Conservation (phyloP, 2,113 vertebrate species). For the Ploceus nigricollis region DNA sequence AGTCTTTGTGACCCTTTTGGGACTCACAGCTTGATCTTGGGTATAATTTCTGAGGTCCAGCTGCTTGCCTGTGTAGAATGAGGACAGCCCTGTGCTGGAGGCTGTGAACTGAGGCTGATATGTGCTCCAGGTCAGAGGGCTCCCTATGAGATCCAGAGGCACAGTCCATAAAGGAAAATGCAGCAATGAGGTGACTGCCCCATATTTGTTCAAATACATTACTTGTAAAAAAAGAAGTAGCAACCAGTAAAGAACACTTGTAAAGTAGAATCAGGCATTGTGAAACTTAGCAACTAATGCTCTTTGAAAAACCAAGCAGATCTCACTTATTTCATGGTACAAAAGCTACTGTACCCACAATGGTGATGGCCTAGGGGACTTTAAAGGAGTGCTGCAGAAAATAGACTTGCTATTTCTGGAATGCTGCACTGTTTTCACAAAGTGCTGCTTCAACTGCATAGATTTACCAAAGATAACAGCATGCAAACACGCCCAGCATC, state of each 20-base stretch:
- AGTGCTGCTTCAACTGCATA: not conserved
- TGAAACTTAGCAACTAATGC: not conserved
- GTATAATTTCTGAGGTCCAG: not conserved
- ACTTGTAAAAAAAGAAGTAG: not conserved
- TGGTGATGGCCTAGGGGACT: not conserved
- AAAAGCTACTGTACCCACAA: not conserved
- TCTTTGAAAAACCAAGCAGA: not conserved
- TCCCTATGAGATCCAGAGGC: not conserved
- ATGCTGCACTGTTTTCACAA: slow-evolving; percentile 25
- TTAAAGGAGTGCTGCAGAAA: slow-evolving; percentile 7
- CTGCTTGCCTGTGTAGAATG: not conserved
- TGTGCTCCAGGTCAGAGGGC: not conserved
- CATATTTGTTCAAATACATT: not conserved
- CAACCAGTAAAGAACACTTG: not conserved
- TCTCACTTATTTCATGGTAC: not conserved
- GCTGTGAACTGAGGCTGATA: not conserved
- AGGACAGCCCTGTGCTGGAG: not conserved
- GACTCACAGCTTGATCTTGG: not conserved
- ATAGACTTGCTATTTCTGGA: slow-evolving; percentile 47
- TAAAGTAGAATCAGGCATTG: not conserved
- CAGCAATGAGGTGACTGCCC: not conserved
- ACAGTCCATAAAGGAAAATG: not conserved
- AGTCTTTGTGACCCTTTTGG: not conserved
- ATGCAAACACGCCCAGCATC: slow-evolving; percentile 32
- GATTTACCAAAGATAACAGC: slow-evolving; percentile 41